These are phyloP conservation scores for Sturnira hondurensis DNA, from an alignment of 2,113 vertebrate genomes.

Conservation along the genomic window DNA sequence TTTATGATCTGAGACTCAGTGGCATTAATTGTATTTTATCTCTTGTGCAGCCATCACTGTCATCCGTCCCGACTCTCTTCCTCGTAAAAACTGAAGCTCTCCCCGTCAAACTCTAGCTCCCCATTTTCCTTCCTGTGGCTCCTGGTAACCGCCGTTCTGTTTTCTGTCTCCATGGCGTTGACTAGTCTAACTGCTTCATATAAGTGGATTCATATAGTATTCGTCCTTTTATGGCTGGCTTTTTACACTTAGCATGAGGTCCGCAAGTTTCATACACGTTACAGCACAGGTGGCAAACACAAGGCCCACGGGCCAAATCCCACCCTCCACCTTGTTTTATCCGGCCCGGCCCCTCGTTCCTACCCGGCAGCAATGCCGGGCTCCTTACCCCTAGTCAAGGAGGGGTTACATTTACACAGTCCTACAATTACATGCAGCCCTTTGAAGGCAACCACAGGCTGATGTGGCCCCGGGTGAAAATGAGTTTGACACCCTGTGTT, in stretches of 20 bases:
- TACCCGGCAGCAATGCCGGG: too few species aligned
- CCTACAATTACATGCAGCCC: too few species aligned
- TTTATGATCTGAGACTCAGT: not conserved
- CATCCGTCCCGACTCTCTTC: accelerated
- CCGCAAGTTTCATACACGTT: accelerated
- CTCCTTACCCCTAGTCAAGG: too few species aligned
- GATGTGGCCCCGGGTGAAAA: too few species aligned
- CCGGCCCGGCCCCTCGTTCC: too few species aligned
- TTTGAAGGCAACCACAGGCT: too few species aligned
- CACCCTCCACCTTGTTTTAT: too few species aligned
- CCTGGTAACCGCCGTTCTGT: accelerated
- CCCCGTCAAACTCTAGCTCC: too few species aligned
- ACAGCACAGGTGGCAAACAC: not conserved
- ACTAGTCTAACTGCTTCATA: accelerated
- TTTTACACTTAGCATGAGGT: accelerated
- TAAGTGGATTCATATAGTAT: not conserved
- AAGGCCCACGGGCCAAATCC: too few species aligned
- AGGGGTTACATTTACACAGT: too few species aligned
- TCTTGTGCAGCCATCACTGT: accelerated
- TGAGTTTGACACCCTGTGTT: too few species aligned
- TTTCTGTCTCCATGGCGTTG: too few species aligned
- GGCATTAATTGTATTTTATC: accelerated
- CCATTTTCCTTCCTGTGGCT: accelerated
- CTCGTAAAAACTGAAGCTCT: not conserved
- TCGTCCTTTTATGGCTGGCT: not conserved